A percentile compares a stretch with the other conserved stretches of the same genome.
phyloP scores from a whole-genome alignment of 2,888 invertebrate genomes.

The Blastobasis adustella region DNA sequence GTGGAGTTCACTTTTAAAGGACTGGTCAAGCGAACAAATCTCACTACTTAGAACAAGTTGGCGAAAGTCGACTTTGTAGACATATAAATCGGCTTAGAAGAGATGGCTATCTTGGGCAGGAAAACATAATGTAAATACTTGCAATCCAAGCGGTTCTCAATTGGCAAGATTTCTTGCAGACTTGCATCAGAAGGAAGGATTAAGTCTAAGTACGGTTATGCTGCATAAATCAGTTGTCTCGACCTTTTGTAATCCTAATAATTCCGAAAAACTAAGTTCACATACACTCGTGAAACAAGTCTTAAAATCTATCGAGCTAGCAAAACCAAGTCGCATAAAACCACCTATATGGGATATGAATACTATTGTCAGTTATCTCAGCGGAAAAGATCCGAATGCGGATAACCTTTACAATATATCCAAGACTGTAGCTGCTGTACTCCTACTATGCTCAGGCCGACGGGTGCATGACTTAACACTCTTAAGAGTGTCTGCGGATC shows the following conservation, averaged over 20 bases:
- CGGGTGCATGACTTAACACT: conserved; percentile 17
- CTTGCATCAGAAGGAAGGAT: conserved; percentile 5
- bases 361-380: conserved; percentile 3
- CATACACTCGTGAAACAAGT: background rate
- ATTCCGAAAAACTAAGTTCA: background rate
- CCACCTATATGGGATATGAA: conserved; percentile 14
- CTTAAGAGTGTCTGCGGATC: conserved; percentile 7
- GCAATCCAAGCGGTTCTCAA: conserved; percentile 6
- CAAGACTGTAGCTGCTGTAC: conserved; percentile 6
- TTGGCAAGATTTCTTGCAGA: conserved; percentile 11
- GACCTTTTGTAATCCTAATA: conserved; percentile 6
- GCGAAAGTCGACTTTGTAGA: conserved; percentile 12
- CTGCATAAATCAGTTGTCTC: conserved; percentile 16
- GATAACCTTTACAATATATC: conserved; percentile 11
- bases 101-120: conserved; percentile 16
- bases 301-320: conserved; percentile 10
- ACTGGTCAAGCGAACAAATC: conserved; percentile 9
- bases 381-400: conserved; percentile 1
- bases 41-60: conserved; percentile 7
- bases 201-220: conserved; percentile 13
- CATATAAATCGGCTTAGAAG: conserved; percentile 17
- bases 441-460: conserved; percentile 14
- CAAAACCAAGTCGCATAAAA: conserved; percentile 6
- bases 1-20: conserved; percentile 9
- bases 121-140: conserved; percentile 4